Base-by-base conservation (phyloP, 1,140 invertebrate species). In the Laupala kohalensis region DNA sequence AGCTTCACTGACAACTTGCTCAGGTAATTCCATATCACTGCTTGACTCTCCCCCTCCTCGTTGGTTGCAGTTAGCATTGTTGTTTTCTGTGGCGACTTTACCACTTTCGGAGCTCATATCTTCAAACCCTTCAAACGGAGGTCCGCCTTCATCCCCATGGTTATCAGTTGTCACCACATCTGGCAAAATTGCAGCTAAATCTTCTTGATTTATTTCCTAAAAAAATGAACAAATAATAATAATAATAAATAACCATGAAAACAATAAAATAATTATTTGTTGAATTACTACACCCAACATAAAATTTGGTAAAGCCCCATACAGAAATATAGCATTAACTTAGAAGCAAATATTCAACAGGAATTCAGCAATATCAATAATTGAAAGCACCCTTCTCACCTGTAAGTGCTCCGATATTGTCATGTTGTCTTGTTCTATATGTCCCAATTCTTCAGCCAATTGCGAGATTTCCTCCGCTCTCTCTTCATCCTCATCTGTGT, bases 21-120 rank as follows among this genome's bases (percentile, higher is more conserved):
- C 77, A 27, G 88, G 85, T 62, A 90, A 78, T 78, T 90, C 87
- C 81, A 88, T 88, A 79, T 89, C 88, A 76, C 87, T 89, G 73
- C 86, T 85, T 3, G 86, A 87, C 68, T 86, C 83, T 75, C 15
- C 64, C 6, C 62, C 71, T 29, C 30, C 25, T 25, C 64, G 72
- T 30, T 64, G 63, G 27, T 71, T 24, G n/a, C 37, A 64, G 29
- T 4, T 19, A 6, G 13, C 19, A 6, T 64, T 13, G 26, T 27
- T 28, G 9, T 24, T 23, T 64, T 64, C 71, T 12, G 72, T 69
- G n/a, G 30, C 63, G 2, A 53, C 72, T 62, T 70, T 73, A 3
- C 71, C 74, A 64, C 77, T 74, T 64, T 76, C 74, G 29, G 77
- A 77, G 28, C 74, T 76, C 26, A 78, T 77, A 69, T 81, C 79